These are phyloP conservation scores for Antigone vipio DNA, from an alignment of 2,113 vertebrate species.

Conservation along the genomic window DNA sequence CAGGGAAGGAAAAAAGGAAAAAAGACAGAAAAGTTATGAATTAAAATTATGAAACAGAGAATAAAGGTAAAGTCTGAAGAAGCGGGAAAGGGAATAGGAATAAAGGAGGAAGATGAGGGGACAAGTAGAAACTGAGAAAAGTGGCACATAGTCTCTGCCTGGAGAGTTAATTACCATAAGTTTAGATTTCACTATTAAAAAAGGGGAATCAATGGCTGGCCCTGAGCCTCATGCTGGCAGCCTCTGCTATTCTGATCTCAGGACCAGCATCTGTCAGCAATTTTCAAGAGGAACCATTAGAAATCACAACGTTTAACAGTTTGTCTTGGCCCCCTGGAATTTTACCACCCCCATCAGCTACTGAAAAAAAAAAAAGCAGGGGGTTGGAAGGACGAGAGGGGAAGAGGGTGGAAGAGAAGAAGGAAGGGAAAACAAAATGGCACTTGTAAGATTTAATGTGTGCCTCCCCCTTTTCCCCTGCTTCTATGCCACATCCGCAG, in stretches of 20 bases:
- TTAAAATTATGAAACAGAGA: background rate
- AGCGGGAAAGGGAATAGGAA: background rate
- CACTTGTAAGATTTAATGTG: constrained; percentile 22
- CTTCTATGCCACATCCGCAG: constrained; percentile 33
- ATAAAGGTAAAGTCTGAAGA: background rate
- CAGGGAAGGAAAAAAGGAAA: background rate
- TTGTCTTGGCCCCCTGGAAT: constrained; percentile 71
- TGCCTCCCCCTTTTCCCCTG: background rate
- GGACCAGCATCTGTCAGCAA: constrained; percentile 76
- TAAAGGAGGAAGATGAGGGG: background rate
- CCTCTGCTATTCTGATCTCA: constrained; percentile 42
- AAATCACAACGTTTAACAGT: constrained; percentile 69
- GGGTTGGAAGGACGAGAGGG: background rate
- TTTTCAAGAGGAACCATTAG: constrained; percentile 67
- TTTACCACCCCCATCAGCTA: constrained; percentile 66
- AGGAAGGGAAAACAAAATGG: constrained; percentile 33
- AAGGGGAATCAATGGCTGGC: constrained; percentile 65
- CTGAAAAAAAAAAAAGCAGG: constrained; percentile 1
- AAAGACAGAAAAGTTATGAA: background rate
- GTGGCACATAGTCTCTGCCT: background rate
- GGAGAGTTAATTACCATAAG: background rate
- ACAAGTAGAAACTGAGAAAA: background rate
- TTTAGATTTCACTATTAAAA: constrained; percentile 41
- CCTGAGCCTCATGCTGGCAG: constrained; percentile 50
- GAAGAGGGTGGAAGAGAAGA: background rate